Base-by-base conservation (phyloP, 2,797 vertebrate species). In the Pangasius macronema region DNA sequence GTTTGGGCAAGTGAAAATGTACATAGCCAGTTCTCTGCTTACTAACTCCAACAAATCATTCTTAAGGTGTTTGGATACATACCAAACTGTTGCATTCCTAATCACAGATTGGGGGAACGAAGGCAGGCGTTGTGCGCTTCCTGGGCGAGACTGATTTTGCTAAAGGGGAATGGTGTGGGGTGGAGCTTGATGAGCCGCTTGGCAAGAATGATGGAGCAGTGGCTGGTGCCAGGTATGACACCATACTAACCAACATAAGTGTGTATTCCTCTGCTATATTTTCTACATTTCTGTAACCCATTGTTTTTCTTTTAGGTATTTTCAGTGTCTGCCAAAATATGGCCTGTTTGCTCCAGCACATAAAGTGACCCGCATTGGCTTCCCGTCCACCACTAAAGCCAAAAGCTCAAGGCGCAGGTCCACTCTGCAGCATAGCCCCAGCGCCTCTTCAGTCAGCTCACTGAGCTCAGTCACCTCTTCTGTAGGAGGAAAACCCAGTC, bases 131-230 rank as follows among this genome's bases (percentile, higher is more conserved):
- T 0, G 97, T 99, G 42, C 97, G 98, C 67, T 99, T 99, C 87
- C 92, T 99, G 61, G 99, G 99, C 20, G 98, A 99, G 93, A 98
- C 99, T 0, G 98, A 99, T 92, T 99, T 99, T 91, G 99, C 99
- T 5, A 99, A 99, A 93, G 99, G 99, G 27, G 98, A 99, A 3
- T 99, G 99, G 98, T 99, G 99, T 73, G 98, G 99, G 0, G 98
- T 99, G 55, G 99, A 99, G 88, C 92, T 99, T 84, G 99, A 99
- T 36, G 99, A 99, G 42, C 99, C 99, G 0, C 94, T 99, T 30
- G 99, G 99, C 65, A 99, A 99, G 94, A 99, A 99, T 0, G 99
- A 99, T 4, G 99, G 99, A 11, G 98, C 98, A 0, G 98, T 99
- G 82, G 99, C 99, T 77, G 98, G 98, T 92, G 98, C 96, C 2